These are phyloP conservation scores for Troglohyphantes excavatus DNA, from an alignment of 2,888 invertebrate genomes.

Conservation along the genomic window DNA sequence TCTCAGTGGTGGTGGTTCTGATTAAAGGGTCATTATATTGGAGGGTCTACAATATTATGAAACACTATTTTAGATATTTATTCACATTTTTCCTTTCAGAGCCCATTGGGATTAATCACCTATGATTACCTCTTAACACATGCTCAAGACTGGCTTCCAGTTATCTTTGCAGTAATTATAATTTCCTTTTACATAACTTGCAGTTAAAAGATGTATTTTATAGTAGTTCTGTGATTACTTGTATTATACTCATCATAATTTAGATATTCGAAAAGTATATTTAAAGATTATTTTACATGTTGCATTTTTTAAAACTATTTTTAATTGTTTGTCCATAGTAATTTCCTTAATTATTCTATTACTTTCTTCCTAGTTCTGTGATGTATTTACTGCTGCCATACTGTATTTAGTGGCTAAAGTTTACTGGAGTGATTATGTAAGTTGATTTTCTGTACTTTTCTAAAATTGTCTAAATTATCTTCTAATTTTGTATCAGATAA, in stretches of 20 bases:
- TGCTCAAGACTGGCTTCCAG: conserved; percentile 39
- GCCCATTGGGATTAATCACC: conserved; percentile 84
- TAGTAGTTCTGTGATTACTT: background rate
- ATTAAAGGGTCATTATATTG: too few relatives aligned
- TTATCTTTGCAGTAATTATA: conserved; percentile 64
- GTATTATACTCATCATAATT: too few relatives aligned
- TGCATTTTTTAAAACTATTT: too few relatives aligned
- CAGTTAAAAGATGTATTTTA: background rate
- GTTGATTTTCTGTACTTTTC: conserved; percentile 11
- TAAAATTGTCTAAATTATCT: background rate
- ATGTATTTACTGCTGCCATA: conserved; percentile 88
- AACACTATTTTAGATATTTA: too few relatives aligned
- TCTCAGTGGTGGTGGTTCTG: too few relatives aligned
- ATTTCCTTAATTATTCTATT: too few relatives aligned
- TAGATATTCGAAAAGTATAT: too few relatives aligned
- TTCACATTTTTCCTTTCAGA: conserved; percentile 48
- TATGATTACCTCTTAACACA: conserved; percentile 44
- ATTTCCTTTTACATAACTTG: background rate
- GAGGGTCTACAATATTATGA: too few relatives aligned
- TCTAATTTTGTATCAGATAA: too few relatives aligned
- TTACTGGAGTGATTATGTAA: conserved; percentile 62
- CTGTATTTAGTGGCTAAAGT: conserved; percentile 46
- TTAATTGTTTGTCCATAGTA: too few relatives aligned
- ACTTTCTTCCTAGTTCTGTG: conserved; percentile 84
- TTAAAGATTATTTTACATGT: too few relatives aligned